These are phyloP conservation scores for Benthosema pterotum DNA, from an alignment of 2,797 vertebrate species.

Conservation along the genomic window DNA sequence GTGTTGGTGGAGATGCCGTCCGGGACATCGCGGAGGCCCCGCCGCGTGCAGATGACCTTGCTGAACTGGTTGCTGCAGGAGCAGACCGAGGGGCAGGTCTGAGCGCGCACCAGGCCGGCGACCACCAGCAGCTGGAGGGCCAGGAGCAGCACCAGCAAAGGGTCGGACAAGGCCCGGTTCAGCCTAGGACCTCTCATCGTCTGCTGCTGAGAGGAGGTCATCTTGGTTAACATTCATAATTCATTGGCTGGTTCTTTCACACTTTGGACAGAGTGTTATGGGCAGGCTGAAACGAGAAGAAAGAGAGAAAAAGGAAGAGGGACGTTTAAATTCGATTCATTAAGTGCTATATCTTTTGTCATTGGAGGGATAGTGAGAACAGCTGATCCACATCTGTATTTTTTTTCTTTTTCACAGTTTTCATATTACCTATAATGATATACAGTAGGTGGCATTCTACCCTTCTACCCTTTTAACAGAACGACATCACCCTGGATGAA, in stretches of 20 bases:
- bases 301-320: slow-evolving; percentile 47
- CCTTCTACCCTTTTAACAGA: too few species aligned
- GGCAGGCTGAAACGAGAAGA: slow-evolving; percentile 73
- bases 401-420: too few species aligned
- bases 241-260: slow-evolving; percentile 93
- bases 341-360: too few species aligned
- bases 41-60: slow-evolving; percentile 98
- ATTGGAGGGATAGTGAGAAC: too few species aligned
- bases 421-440: too few species aligned
- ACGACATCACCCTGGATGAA: too few species aligned
- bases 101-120: slow-evolving; percentile 96
- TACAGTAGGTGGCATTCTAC: too few species aligned
- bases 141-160: slow-evolving; percentile 97
- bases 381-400: too few species aligned
- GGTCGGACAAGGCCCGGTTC: slow-evolving; percentile 99
- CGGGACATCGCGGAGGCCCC: slow-evolving; percentile 94
- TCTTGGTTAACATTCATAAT: slow-evolving; percentile 99
- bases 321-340: background rate
- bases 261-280: slow-evolving; percentile 75
- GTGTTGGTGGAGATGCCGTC: slow-evolving; percentile 99
- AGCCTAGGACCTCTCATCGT: slow-evolving; percentile 99
- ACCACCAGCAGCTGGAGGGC: slow-evolving; percentile 99
- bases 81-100: slow-evolving; percentile 98
- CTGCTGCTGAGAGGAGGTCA: slow-evolving; percentile 99
- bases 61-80: slow-evolving; percentile 99